These are phyloP conservation scores for Nestor notabilis DNA, from an alignment of 2,113 vertebrate genomes.

Conservation along the genomic window DNA sequence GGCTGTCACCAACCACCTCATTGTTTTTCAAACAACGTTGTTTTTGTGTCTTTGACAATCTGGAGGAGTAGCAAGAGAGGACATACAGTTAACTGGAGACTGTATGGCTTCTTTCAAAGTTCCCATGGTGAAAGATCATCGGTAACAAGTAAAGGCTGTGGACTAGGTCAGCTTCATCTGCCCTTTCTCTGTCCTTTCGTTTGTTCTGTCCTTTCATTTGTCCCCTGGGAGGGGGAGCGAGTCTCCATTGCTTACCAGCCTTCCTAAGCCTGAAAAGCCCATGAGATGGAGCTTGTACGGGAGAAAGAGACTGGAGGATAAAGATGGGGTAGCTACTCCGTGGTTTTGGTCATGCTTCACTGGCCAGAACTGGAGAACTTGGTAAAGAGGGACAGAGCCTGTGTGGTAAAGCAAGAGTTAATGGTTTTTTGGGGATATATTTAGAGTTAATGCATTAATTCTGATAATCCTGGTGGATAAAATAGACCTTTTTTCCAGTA, in stretches of 20 bases:
- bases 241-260: background rate
- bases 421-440: background rate
- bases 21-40: no score
- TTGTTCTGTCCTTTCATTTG: background rate
- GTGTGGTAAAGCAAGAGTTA: background rate
- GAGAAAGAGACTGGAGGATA: background rate
- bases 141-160: background rate
- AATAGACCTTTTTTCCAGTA: background rate
- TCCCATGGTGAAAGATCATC: background rate
- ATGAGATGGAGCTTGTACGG: background rate
- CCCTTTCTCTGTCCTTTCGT: background rate
- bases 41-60: background rate
- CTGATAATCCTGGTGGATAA: background rate
- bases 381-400: background rate
- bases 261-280: background rate
- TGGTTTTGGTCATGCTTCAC: background rate
- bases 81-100: background rate
- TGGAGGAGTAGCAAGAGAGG: background rate
- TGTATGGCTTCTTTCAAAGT: background rate
- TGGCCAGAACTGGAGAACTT: background rate
- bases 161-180: background rate
- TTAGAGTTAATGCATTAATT: background rate
- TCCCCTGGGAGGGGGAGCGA: background rate
- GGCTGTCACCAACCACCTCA: no score
- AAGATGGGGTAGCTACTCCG: background rate